Percentiles rank a stretch among this genome's conserved stretches.
Evolutionary conservation across 2,113 vertebrate genomes (phyloP).

Genomic region (Dicerorhinus sumatrensis): DNA sequence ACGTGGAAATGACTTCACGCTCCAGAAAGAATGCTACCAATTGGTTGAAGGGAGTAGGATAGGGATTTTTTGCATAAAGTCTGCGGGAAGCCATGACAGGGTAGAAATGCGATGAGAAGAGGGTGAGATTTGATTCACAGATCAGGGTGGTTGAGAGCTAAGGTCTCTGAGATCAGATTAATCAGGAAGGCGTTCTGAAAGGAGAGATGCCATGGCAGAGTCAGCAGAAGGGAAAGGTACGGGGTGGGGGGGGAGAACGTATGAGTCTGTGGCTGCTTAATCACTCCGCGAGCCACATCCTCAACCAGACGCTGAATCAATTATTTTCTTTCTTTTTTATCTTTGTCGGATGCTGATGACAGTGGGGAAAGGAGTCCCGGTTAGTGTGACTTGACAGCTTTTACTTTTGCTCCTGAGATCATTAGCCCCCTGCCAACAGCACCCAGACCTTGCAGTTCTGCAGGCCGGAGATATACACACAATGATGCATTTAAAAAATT

Average conservation of each 20-base stretch:
- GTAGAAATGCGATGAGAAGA: not conserved
- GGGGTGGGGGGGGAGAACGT: not conserved
- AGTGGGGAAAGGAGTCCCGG: not conserved
- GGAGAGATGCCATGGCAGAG: not conserved
- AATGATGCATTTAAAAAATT: slow-evolving; percentile 23
- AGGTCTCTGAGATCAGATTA: not conserved
- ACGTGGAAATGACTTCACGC: slow-evolving; percentile 32
- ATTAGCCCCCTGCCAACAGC: slow-evolving; percentile 51
- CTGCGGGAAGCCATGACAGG: not conserved
- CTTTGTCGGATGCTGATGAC: not conserved
- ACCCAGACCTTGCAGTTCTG: slow-evolving; percentile 50
- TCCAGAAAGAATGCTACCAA: not conserved
- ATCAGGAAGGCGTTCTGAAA: not conserved
- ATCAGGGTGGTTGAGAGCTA: not conserved
- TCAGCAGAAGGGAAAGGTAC: not conserved
- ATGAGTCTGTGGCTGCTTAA: not conserved
- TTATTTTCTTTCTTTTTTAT: not conserved
- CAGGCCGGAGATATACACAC: slow-evolving; percentile 41
- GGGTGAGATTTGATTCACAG: not conserved
- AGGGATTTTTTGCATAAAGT: not conserved
- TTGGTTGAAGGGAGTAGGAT: not conserved
- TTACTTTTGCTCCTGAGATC: not conserved
- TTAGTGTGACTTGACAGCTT: slow-evolving; percentile 38
- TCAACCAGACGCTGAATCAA: not conserved
- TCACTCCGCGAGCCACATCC: not conserved